phyloP scores from a whole-genome alignment of 2,113 vertebrate species.

The Syngnathus typhle region DNA sequence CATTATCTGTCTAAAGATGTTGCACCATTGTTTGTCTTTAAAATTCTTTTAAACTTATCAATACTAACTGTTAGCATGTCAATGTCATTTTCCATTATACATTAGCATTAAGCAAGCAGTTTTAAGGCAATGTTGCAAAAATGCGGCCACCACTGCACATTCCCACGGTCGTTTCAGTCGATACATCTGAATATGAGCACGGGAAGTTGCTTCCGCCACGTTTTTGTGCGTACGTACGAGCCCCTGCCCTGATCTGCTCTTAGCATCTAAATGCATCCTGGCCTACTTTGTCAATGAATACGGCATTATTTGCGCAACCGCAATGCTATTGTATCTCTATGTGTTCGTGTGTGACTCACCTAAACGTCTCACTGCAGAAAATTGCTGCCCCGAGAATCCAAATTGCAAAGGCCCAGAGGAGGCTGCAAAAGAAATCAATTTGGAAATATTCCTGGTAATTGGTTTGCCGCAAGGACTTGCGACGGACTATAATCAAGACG shows the following conservation, averaged over 20 bases:
- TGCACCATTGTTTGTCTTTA: too few species aligned
- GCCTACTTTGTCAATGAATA: slow-evolving; percentile 34
- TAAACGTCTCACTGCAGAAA: slow-evolving; percentile 42
- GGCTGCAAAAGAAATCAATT: slow-evolving; percentile 39
- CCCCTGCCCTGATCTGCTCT: slow-evolving; percentile 12
- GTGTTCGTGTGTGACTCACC: slow-evolving; percentile 32
- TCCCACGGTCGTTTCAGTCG: too few species aligned
- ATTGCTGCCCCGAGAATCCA: slow-evolving; percentile 38
- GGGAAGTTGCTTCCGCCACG: too few species aligned
- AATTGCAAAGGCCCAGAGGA: not conserved
- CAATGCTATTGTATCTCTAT: slow-evolving; percentile 3
- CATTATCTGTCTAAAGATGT: too few species aligned
- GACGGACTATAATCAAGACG: slow-evolving; percentile 10
- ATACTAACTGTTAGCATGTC: too few species aligned
- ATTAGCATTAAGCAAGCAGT: too few species aligned
- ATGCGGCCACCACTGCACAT: too few species aligned
- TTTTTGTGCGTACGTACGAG: too few species aligned
- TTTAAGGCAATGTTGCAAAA: too few species aligned
- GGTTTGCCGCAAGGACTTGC: slow-evolving; percentile 35
- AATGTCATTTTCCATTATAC: too few species aligned
- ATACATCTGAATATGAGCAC: too few species aligned
- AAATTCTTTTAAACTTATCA: too few species aligned
- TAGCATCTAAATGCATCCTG: slow-evolving; percentile 52
- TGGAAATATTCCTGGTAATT: slow-evolving; percentile 39
- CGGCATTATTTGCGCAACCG: slow-evolving; percentile 36